These are phyloP conservation scores for Nasonia oneida DNA, from an alignment of 2,888 invertebrate genomes.

Conservation along the genomic window DNA sequence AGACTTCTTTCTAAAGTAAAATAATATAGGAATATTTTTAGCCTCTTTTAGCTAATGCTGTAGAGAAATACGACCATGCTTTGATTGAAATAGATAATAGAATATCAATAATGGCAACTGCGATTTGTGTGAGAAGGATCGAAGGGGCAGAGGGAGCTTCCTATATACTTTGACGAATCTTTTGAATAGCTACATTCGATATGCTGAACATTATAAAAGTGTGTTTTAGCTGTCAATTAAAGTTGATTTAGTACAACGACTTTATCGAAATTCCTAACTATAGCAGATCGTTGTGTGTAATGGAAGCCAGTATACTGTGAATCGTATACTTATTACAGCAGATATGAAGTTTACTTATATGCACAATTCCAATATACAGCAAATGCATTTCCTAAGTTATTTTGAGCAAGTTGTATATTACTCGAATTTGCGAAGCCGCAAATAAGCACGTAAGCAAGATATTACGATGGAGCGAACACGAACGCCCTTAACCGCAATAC, in stretches of 20 bases:
- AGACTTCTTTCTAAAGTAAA: no score
- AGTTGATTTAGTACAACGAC: no score
- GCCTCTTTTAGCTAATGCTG: conserved; percentile 39
- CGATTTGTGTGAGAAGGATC: conserved; percentile 50
- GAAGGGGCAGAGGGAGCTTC: conserved; percentile 15
- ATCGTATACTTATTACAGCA: no score
- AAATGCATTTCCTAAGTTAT: conserved; percentile 13
- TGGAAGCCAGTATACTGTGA: no score
- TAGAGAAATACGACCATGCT: conserved; percentile 55
- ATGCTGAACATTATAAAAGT: conserved; percentile 34
- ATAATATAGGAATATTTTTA: conserved; percentile 2
- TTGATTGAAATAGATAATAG: conserved; percentile 59
- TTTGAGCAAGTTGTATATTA: background rate
- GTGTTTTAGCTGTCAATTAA: background rate
- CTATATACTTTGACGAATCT: conserved; percentile 33
- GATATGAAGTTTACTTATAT: background rate
- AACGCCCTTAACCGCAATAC: conserved; percentile 9
- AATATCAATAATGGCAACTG: conserved; percentile 53
- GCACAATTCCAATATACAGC: background rate
- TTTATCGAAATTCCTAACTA: no score
- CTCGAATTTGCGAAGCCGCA: conserved; percentile 19
- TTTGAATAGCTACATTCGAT: conserved; percentile 43
- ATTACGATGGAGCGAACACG: background rate
- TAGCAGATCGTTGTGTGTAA: no score
- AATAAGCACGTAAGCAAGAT: conserved; percentile 27